Conservation (phyloP, 2,888 invertebrate genomes). For the Cremastobaeus sp. region DNA sequence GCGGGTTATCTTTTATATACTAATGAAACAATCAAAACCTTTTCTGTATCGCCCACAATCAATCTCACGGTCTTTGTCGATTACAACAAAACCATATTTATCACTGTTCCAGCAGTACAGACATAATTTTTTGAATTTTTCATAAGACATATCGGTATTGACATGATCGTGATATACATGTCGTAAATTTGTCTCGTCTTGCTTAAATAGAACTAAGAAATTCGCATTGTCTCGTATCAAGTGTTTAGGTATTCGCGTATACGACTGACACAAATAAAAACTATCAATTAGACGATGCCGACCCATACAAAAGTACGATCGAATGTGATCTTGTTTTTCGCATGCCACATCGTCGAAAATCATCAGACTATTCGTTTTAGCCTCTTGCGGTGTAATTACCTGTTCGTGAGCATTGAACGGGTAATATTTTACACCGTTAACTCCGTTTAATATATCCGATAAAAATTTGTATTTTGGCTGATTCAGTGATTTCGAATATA, state of each 20-base stretch:
- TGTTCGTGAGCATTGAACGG: not conserved
- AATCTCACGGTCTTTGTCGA: not conserved
- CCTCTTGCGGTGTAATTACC: not conserved
- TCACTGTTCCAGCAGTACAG: not conserved
- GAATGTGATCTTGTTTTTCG: too few species aligned
- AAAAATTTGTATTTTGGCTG: constrained; percentile 10
- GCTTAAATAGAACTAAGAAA: not conserved
- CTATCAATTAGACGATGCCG: constrained; percentile 62
- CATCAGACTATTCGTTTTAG: too few species aligned
- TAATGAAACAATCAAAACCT: too few species aligned
- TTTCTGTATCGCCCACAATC: not conserved
- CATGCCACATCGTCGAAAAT: too few species aligned
- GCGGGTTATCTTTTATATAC: constrained; percentile 12
- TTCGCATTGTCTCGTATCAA: not conserved
- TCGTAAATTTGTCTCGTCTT: not conserved
- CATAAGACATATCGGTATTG: too few species aligned
- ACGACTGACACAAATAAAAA: constrained; percentile 6
- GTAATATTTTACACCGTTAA: not conserved
- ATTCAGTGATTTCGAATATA: constrained; percentile 66
- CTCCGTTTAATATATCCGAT: not conserved
- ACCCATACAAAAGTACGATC: too few species aligned
- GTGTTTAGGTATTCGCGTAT: not conserved
- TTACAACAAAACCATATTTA: too few species aligned
- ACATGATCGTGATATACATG: constrained; percentile 1
- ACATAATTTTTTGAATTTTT: constrained; percentile 59